These are phyloP conservation scores for Zelostemma sp. DNA, from an alignment of 1,140 invertebrate genomes.

Conservation along the genomic window DNA sequence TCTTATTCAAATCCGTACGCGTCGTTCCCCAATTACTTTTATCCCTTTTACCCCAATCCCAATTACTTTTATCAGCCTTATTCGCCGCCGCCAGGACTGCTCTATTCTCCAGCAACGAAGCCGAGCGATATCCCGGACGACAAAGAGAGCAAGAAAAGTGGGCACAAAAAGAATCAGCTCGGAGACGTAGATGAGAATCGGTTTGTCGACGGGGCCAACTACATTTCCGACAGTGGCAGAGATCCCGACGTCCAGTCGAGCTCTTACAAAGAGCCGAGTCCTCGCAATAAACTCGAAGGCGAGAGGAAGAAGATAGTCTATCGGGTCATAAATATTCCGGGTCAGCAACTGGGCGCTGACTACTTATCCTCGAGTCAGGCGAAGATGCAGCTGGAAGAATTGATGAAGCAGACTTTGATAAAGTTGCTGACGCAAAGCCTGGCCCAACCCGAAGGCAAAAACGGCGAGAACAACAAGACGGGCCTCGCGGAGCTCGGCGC, in stretches of 20 bases:
- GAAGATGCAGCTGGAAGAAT: constrained; percentile 54
- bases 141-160: constrained; percentile 28
- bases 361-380: constrained; percentile 47
- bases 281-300: constrained; percentile 51
- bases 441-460: constrained; percentile 28
- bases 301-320: constrained; percentile 56
- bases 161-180: constrained; percentile 39
- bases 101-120: constrained; percentile 38
- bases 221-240: constrained; percentile 51
- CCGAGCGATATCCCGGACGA: constrained; percentile 36
- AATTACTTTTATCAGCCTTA: constrained; percentile 56
- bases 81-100: constrained; percentile 36
- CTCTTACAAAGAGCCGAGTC: constrained; percentile 48
- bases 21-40: constrained; percentile 56
- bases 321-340: constrained; percentile 53
- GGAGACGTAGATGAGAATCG: constrained; percentile 35
- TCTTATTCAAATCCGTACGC: constrained; percentile 38
- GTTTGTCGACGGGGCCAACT: constrained; percentile 60
- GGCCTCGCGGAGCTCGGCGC: constrained; percentile 51
- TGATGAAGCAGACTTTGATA: constrained; percentile 54
- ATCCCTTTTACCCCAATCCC: constrained; percentile 54
- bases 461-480: constrained; percentile 46
- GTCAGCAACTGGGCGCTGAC: constrained; percentile 51
- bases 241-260: constrained; percentile 59
- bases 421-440: constrained; percentile 55